phyloP scores from a whole-genome alignment of 2,888 invertebrate genomes.

The Buathra laborator region DNA sequence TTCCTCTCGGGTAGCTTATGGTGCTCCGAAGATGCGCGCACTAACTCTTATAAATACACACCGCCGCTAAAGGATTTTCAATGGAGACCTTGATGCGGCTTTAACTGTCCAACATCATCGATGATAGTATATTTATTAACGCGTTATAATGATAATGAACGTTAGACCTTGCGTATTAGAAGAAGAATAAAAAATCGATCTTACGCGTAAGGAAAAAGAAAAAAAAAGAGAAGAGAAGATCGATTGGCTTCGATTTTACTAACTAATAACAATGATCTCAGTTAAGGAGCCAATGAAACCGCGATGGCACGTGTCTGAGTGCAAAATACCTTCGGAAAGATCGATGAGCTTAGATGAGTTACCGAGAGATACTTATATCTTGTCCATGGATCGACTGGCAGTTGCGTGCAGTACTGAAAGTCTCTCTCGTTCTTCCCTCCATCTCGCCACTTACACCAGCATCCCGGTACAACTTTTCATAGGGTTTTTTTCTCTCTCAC shows the following conservation, averaged over 20 bases:
- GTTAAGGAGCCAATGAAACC: not conserved
- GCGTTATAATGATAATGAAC: slow-evolving; percentile 19
- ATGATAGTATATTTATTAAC: slow-evolving; percentile 29
- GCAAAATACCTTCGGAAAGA: slow-evolving; percentile 20
- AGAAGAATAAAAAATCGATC: slow-evolving; percentile 1
- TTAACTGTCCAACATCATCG: slow-evolving; percentile 1
- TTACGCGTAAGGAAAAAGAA: not conserved
- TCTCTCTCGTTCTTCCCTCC: slow-evolving; percentile 34
- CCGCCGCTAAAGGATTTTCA: slow-evolving; percentile 12
- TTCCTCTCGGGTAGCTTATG: slow-evolving; percentile 15
- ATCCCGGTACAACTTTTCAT: not conserved
- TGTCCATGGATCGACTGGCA: slow-evolving; percentile 9
- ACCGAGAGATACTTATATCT: slow-evolving; percentile 9
- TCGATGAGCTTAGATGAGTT: slow-evolving; percentile 34
- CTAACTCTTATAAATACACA: slow-evolving; percentile 41
- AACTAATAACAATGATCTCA: not conserved
- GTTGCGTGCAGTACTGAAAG: slow-evolving; percentile 39
- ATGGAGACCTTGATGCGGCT: slow-evolving; percentile 51
- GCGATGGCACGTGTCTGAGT: not conserved
- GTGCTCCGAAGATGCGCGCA: slow-evolving; percentile 32
- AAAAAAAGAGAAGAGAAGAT: slow-evolving; percentile 8
- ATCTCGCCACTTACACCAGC: slow-evolving; percentile 4
- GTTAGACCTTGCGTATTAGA: slow-evolving; percentile 1
- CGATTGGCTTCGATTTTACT: slow-evolving; percentile 20
- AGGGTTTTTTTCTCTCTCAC: not conserved